phyloP scores from a whole-genome alignment of 2,888 invertebrate species.

The Aleiodes alternator region DNA sequence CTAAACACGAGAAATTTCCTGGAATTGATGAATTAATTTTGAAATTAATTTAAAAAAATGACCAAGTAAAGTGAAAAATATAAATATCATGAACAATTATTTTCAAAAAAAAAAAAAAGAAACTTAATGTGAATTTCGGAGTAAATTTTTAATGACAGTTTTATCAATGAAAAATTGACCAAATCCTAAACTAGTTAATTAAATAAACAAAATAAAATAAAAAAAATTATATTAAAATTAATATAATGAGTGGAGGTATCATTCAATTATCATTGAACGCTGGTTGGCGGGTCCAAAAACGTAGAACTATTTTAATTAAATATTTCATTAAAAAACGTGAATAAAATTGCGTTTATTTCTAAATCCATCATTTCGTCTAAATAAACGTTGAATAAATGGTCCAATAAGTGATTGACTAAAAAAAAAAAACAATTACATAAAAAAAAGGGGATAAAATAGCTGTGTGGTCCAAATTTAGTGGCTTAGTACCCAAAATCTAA shows the following conservation, averaged over 20 bases:
- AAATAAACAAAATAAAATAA: conserved; percentile 30
- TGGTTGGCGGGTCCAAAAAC: conserved; percentile 75
- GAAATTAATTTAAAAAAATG: neutral
- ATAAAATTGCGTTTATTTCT: conserved; percentile 9
- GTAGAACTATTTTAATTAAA: conserved; percentile 62
- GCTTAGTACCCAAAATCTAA: conserved; percentile 54
- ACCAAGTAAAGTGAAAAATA: conserved; percentile 24
- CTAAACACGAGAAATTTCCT: neutral
- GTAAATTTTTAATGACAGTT: neutral
- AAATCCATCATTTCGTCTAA: conserved; percentile 16
- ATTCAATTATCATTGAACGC: conserved; percentile 65
- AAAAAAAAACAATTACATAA: conserved; percentile 26
- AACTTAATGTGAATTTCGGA: neutral
- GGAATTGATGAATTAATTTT: neutral
- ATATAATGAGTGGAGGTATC: conserved; percentile 52
- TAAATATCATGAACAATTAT: conserved; percentile 14
- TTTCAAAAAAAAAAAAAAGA: neutral
- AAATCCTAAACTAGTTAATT: neutral
- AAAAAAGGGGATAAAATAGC: conserved; percentile 51
- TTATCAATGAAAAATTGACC: conserved; percentile 15
- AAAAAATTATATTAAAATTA: conserved; percentile 37
- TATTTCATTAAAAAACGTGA: conserved; percentile 15
- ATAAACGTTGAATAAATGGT: conserved; percentile 21
- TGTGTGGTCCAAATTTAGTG: conserved; percentile 66
- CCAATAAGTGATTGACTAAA: conserved; percentile 37